These are phyloP conservation scores for Holothuria scabra DNA, from an alignment of 53 echinoderm and acorn worm species.

Conservation along the genomic window DNA sequence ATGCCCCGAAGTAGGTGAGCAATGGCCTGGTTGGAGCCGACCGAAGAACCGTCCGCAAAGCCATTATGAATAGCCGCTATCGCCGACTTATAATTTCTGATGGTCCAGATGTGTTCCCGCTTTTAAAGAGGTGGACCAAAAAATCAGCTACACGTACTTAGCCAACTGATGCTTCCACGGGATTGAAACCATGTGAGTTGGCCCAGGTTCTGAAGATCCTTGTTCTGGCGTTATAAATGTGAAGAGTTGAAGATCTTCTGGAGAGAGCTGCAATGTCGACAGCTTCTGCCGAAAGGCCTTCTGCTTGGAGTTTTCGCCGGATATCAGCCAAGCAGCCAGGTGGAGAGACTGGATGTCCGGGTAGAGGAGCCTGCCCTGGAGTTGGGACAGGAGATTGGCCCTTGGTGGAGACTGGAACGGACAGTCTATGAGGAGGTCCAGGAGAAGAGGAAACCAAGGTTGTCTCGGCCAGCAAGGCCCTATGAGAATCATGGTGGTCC, in stretches of 20 bases:
- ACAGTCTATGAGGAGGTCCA: too few species aligned
- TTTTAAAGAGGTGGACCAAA: background rate
- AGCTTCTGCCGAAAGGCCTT: constrained; percentile 20
- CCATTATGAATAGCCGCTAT: background rate
- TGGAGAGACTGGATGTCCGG: too few species aligned
- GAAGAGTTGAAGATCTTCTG: constrained; percentile 6
- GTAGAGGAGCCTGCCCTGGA: background rate
- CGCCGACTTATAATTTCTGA: background rate
- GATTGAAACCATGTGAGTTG: background rate
- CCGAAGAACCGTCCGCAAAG: background rate
- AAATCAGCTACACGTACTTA: background rate
- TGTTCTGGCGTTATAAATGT: background rate
- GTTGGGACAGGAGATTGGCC: too few species aligned
- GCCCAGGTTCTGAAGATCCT: constrained; percentile 4
- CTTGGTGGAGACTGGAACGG: too few species aligned
- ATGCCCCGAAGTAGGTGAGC: background rate
- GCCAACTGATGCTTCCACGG: background rate
- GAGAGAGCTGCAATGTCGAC: background rate
- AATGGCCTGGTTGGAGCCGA: background rate
- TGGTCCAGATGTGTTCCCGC: background rate
- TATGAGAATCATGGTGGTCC: too few species aligned
- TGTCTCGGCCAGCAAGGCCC: too few species aligned
- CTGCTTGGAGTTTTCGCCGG: background rate
- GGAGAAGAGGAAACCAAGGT: too few species aligned
- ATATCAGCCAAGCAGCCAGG: too few species aligned